These are phyloP conservation scores for Microcebus murinus DNA, from an alignment of 2,113 vertebrate species.

Conservation along the genomic window DNA sequence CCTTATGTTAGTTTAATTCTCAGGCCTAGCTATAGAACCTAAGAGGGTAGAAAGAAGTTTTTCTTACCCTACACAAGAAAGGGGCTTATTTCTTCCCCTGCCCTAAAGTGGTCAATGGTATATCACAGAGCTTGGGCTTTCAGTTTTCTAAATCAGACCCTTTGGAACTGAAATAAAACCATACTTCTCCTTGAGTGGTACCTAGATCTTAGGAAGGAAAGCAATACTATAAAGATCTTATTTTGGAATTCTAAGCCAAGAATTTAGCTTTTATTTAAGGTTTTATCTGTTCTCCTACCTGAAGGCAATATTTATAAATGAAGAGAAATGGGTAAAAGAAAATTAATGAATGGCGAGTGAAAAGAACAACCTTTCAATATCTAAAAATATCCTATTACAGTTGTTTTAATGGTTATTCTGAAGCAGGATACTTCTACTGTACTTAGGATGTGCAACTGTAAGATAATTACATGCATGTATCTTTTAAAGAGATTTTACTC, in stretches of 20 bases:
- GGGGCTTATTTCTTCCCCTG: not conserved
- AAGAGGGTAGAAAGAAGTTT: not conserved
- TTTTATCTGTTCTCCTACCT: not conserved
- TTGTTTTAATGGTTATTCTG: slow-evolving; percentile 2
- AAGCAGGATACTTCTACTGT: not conserved
- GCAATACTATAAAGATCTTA: not conserved
- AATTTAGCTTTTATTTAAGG: not conserved
- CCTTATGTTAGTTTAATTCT: not conserved
- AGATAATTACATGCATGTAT: not conserved
- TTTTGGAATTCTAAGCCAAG: slow-evolving; percentile 20
- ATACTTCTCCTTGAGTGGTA: not conserved
- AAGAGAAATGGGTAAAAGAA: slow-evolving; percentile 17
- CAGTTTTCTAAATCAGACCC: not conserved
- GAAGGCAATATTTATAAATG: not conserved
- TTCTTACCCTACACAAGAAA: not conserved
- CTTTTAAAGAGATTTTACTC: not conserved
- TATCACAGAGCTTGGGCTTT: not conserved
- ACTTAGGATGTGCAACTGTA: not conserved
- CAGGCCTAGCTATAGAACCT: not conserved
- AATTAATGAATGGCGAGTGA: not conserved
- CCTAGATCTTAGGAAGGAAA: slow-evolving; percentile 8
- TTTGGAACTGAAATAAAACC: not conserved
- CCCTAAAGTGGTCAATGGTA: not conserved
- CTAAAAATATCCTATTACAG: not conserved
- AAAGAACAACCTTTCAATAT: not conserved